Evolutionary conservation across 2,797 vertebrate species (phyloP).

Genomic region (Pelodytes ibericus): DNA sequence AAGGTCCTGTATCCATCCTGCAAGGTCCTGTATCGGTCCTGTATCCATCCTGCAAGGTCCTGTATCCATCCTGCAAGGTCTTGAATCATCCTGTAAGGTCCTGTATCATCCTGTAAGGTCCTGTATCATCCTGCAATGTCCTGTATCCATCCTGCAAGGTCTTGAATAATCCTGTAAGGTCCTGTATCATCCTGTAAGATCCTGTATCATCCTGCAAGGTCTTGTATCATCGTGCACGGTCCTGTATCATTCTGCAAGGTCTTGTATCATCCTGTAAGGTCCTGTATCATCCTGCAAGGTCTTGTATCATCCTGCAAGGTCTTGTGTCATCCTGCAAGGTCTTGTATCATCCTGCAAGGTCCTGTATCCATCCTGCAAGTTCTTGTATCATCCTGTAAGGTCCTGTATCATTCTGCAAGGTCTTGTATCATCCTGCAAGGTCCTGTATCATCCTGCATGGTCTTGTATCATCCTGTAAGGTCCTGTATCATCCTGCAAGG

Average conservation of each 20-base stretch:
- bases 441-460: neutral
- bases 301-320: neutral
- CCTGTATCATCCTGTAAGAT: neutral
- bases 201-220: neutral
- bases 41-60: neutral
- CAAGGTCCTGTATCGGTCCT: neutral
- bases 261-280: neutral
- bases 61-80: neutral
- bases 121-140: neutral
- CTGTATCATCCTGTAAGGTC: neutral
- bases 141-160: neutral
- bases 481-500: neutral
- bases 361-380: neutral
- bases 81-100: neutral
- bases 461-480: neutral
- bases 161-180: neutral
- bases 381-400: neutral
- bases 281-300: neutral
- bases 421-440: slow-evolving; percentile 12
- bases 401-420: neutral
- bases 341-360: slow-evolving; percentile 11
- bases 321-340: neutral
- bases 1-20: neutral
- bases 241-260: neutral
- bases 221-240: neutral